Percentiles rank a stretch among this genome's conserved stretches.
Evolutionary conservation across 2,113 vertebrate species (phyloP).

Genomic region (Syngnathus scovelli): DNA sequence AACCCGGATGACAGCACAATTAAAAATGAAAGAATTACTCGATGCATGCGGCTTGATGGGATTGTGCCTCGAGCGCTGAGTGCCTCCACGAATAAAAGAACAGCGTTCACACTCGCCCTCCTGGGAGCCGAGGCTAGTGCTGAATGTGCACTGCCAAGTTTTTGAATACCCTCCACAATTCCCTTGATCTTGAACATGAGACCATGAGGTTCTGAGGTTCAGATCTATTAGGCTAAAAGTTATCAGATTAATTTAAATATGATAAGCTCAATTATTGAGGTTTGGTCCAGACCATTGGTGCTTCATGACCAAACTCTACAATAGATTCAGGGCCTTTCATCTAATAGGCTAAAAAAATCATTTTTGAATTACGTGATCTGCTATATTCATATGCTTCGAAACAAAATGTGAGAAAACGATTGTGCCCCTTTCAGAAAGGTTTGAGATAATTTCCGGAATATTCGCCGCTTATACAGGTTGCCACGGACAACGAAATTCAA

Average conservation of each 20-base stretch:
- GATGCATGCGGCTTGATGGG: no score
- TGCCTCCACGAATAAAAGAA: constrained; percentile 11
- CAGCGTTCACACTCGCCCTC: constrained; percentile 1
- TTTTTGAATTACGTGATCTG: not conserved
- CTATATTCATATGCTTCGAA: not conserved
- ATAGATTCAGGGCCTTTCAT: no score
- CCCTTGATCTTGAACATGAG: constrained; percentile 19
- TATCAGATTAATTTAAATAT: constrained; percentile 19
- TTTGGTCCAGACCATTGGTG: not conserved
- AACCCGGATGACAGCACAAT: not conserved
- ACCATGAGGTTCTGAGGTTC: not conserved
- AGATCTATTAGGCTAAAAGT: no score
- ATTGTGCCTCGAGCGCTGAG: not conserved
- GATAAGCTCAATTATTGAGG: not conserved
- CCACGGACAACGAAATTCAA: not conserved
- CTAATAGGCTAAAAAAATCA: no score
- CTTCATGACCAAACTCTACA: not conserved
- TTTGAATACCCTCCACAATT: not conserved
- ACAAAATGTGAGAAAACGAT: not conserved
- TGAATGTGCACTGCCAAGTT: constrained; percentile 7
- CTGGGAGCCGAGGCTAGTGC: not conserved
- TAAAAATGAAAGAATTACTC: constrained; percentile 1
- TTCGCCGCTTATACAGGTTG: not conserved
- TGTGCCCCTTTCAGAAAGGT: not conserved
- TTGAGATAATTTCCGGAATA: not conserved